A percentile compares a stretch with the other conserved stretches of the same genome.
Evolutionary conservation across 2,888 invertebrate genomes (phyloP).

Genomic region (Augiades crinisus): DNA sequence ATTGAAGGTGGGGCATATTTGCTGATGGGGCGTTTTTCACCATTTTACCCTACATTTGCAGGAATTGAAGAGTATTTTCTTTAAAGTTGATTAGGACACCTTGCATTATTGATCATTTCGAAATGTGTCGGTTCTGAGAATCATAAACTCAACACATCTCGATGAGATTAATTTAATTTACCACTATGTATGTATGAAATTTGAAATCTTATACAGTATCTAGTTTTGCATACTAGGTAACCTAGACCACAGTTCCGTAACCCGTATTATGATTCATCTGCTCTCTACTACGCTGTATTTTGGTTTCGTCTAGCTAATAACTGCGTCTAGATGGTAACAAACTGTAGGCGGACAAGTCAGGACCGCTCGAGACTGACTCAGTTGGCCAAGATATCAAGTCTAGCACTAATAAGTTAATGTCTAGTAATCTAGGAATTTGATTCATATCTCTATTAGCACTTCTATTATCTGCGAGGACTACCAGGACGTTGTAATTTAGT

Average conservation of each 20-base stretch:
- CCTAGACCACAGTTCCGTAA: background rate
- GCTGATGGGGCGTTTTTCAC: too few relatives aligned
- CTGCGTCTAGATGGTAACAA: background rate
- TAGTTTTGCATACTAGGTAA: too few relatives aligned
- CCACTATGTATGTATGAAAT: too few relatives aligned
- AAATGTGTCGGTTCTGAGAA: too few relatives aligned
- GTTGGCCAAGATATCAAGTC: conserved; percentile 9
- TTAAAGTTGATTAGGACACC: too few relatives aligned
- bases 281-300: background rate
- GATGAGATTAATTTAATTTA: too few relatives aligned
- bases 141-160: too few relatives aligned
- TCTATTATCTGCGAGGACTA: conserved; percentile 7
- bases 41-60: too few relatives aligned
- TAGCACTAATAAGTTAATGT: conserved; percentile 12
- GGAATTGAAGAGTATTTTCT: too few relatives aligned
- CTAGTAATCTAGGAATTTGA: conserved; percentile 19
- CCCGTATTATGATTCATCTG: background rate
- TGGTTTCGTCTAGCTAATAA: conserved; percentile 8
- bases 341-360: conserved; percentile 17
- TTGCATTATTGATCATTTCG: too few relatives aligned
- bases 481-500: conserved; percentile 17
- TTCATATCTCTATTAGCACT: conserved; percentile 21
- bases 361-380: conserved; percentile 13
- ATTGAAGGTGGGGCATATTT: background rate
- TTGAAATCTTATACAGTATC: too few relatives aligned